Evolutionary conservation across 2,888 invertebrate species (phyloP).

Genomic region (Rotaria magnacalcarata): DNA sequence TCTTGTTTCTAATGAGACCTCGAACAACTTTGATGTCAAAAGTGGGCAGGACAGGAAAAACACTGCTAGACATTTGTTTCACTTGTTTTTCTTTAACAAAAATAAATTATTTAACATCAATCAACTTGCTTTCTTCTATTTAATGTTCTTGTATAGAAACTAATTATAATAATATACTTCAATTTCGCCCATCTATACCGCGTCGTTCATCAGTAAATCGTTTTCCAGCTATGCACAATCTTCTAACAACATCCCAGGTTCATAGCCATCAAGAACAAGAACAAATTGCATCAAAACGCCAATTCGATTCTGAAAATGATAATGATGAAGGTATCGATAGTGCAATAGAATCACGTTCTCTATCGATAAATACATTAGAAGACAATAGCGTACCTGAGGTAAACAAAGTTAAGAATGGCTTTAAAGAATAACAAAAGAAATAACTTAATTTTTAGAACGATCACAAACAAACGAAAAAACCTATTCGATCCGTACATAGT

Average conservation of each 20-base stretch:
- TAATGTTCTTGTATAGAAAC: not conserved
- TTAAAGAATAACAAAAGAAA: too few species aligned
- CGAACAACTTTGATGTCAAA: too few species aligned
- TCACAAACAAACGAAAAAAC: not conserved
- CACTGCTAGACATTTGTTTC: not conserved
- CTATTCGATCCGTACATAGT: conserved; percentile 19
- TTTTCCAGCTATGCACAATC: not conserved
- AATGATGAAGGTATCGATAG: conserved; percentile 20
- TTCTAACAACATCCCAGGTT: not conserved
- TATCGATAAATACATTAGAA: conserved; percentile 12
- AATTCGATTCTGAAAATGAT: not conserved
- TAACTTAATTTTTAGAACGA: not conserved
- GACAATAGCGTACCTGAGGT: not conserved
- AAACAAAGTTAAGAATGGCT: not conserved
- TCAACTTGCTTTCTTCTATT: not conserved
- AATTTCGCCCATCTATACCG: not conserved
- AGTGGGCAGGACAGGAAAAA: not conserved
- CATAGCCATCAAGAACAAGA: not conserved
- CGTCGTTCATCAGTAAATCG: not conserved
- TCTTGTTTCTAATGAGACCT: too few species aligned
- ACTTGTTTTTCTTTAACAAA: not conserved
- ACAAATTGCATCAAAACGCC: not conserved
- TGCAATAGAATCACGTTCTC: conserved; percentile 16
- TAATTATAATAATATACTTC: not conserved
- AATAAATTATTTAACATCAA: not conserved